These are phyloP conservation scores for Artibeus jamaicensis DNA, from an alignment of 2,797 vertebrate genomes.

Conservation along the genomic window DNA sequence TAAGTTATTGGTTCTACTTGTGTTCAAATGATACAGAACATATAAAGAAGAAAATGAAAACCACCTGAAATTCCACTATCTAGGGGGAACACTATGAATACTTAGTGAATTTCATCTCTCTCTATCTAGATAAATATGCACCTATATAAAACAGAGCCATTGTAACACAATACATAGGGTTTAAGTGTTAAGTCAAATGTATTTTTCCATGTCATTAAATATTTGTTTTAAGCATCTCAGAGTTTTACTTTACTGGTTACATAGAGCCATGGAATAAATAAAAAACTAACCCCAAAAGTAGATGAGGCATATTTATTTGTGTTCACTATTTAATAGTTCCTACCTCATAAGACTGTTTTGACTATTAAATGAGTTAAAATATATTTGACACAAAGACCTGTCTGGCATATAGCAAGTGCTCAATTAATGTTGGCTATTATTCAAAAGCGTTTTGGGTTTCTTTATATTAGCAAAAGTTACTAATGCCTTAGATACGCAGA, in stretches of 20 bases:
- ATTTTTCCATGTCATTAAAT: background rate
- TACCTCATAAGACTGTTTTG: background rate
- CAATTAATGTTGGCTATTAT: slow-evolving; percentile 32
- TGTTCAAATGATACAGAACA: background rate
- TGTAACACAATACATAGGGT: background rate
- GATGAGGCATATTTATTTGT: background rate
- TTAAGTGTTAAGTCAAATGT: slow-evolving; percentile 36
- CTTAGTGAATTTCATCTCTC: background rate
- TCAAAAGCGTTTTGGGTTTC: slow-evolving; percentile 67
- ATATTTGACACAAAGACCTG: background rate
- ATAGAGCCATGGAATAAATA: background rate
- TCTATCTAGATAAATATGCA: background rate
- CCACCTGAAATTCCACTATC: background rate
- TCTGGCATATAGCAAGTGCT: slow-evolving; percentile 17
- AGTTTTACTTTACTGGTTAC: slow-evolving; percentile 6
- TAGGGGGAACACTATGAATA: background rate
- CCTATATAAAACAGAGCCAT: background rate
- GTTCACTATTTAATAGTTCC: background rate
- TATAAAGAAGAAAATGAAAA: slow-evolving; percentile 25
- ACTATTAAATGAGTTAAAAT: background rate
- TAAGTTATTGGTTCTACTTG: background rate
- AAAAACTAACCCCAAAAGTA: background rate
- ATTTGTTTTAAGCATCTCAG: background rate
- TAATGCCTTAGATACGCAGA: slow-evolving; percentile 81
- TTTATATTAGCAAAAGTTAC: slow-evolving; percentile 74